Evolutionary conservation across 2,888 invertebrate genomes (phyloP), one percentile per base, ranked within the genome.

Genomic region (Anarsia innoxiella): DNA sequence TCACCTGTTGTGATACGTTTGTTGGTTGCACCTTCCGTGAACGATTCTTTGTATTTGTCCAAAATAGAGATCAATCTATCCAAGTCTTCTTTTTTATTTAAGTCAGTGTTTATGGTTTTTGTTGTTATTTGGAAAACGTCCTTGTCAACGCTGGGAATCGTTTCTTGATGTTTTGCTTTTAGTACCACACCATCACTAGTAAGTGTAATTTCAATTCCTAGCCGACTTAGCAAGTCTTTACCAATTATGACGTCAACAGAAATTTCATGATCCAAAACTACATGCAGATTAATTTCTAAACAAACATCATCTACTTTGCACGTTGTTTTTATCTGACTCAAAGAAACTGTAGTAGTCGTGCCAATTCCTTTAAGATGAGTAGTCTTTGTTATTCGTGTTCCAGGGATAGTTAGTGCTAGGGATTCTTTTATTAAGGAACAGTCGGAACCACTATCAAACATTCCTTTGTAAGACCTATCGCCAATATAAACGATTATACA

Each of bases 401-500:
- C 33, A 25, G 33, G 36, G 4, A 36, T 23, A 6, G 29, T 10
- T 23, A 36, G 12, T 1, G 36, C 36, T 28, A 29, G 9, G 2
- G 29, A 13, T 33, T 33, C 33, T 14, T 33, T 33, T 13, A 36
- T 13, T 12, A 36, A 12, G 12, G 36, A 36, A 19, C 36, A 36
- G 23, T 36, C 36, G 5, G 36, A 28, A 29, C 36, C 36, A 19
- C 19, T 29, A 13, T 36, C 36, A 12, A 36, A 29, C 12, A 36
- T 9, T 11, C 29, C 29, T 12, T 36, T 14, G 19, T 12, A 36
- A 10, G 3, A 3, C 2, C 13, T 33, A 10, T 33, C n/a, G 5
- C 14, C 9, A 14, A 33, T 25, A 3, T 2, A 25, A 6, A 25
- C 14, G n/a, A 13, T 9, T 13, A 33, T 13, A 33, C 3, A 6